These are phyloP conservation scores for Venusia cambrica DNA, from an alignment of 2,888 invertebrate genomes.

Conservation along the genomic window DNA sequence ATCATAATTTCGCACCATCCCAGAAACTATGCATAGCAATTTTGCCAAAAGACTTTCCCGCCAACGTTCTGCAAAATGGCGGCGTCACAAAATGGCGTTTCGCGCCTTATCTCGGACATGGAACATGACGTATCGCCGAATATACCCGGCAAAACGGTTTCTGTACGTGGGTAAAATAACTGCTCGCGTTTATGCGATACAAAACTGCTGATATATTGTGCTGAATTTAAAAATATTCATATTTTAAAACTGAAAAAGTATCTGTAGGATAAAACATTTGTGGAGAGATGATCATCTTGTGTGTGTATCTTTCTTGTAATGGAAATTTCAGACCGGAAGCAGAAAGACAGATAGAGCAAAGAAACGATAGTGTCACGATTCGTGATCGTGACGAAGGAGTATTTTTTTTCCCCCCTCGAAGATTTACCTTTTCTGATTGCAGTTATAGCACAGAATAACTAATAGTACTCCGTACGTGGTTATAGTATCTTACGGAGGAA, in stretches of 20 bases:
- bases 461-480: no score
- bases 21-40: constrained; percentile 9
- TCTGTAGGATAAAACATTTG: no score
- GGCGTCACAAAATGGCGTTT: constrained; percentile 28
- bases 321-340: no score
- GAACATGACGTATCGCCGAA: constrained; percentile 32
- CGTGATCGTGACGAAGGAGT: no score
- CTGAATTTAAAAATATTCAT: constrained; percentile 13
- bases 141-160: constrained; percentile 19
- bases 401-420: no score
- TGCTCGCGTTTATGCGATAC: constrained; percentile 18
- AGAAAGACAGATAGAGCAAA: no score
- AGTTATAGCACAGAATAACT: no score
- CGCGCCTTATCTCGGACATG: constrained; percentile 29
- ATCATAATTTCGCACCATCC: constrained; percentile 6
- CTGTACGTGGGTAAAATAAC: constrained; percentile 25
- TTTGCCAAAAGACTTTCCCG: constrained; percentile 18
- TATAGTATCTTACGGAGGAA: no score
- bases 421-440: no score
- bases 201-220: constrained; percentile 16
- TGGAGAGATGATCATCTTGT: no score
- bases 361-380: no score
- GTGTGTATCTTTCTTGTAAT: no score
- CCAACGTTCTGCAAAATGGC: constrained; percentile 24
- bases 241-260: constrained; percentile 8